Evolutionary conservation across 2,797 vertebrate species (phyloP).

Genomic region (Sebastes kiyomatsui): DNA sequence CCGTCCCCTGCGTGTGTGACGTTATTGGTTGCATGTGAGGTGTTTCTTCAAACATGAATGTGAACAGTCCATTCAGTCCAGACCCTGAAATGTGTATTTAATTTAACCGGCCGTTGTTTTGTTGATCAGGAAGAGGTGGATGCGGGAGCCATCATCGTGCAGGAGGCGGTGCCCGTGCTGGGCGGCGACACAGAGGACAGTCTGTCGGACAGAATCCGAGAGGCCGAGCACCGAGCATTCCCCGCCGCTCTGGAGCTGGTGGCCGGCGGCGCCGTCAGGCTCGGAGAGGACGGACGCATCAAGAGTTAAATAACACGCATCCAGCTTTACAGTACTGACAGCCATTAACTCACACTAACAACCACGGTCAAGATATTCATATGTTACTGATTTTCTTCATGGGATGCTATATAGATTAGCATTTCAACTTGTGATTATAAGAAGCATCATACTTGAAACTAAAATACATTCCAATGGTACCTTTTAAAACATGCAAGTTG

Average conservation of each 20-base stretch:
- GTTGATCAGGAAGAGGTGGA: constrained; percentile 91
- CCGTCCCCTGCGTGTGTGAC: too few species aligned
- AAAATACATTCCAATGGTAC: constrained; percentile 7
- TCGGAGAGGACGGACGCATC: constrained; percentile 86
- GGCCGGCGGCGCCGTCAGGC: constrained; percentile 81
- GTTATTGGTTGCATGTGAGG: too few species aligned
- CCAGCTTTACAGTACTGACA: neutral
- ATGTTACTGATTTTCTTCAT: neutral
- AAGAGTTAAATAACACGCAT: neutral
- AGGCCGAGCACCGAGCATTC: constrained; percentile 91
- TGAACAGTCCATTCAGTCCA: too few species aligned
- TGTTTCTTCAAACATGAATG: too few species aligned
- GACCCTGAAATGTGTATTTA: neutral
- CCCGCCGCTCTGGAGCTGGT: constrained; percentile 92
- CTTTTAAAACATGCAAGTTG: neutral
- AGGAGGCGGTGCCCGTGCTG: constrained; percentile 91
- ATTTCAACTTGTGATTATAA: neutral
- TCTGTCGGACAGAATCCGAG: constrained; percentile 88
- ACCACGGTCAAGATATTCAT: neutral
- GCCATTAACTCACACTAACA: neutral
- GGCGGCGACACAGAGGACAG: constrained; percentile 87
- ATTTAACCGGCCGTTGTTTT: rapidly evolving
- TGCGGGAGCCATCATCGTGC: constrained; percentile 91
- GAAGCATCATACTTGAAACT: neutral
- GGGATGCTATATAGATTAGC: neutral